A percentile compares a stretch with the other conserved stretches of the same genome.
Evolutionary conservation across 2,888 invertebrate genomes (phyloP).

Genomic region (Drosophila nr. perissopoda): DNA sequence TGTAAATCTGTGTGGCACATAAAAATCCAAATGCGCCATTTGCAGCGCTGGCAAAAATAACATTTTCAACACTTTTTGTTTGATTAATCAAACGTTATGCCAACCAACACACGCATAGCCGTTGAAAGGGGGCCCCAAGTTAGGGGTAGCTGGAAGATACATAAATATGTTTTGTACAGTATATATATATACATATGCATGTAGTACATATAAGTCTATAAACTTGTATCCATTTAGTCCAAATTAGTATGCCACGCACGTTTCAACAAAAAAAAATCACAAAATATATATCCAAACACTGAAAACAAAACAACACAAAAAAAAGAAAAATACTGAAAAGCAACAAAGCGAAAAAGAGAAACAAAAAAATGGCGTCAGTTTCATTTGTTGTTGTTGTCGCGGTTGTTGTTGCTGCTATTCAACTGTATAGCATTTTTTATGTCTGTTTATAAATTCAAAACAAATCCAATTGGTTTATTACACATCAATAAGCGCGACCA

Average conservation of each 20-base stretch:
- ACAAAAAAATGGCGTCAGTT: constrained; percentile 63
- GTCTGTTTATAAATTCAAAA: constrained; percentile 82
- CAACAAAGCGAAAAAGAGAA: constrained; percentile 58
- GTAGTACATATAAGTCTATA: constrained; percentile 8
- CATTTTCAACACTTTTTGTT: constrained; percentile 80
- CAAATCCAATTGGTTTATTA: constrained; percentile 83
- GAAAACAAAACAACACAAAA: constrained; percentile 38
- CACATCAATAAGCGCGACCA: constrained; percentile 75
- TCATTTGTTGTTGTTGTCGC: constrained; percentile 20
- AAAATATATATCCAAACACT: constrained; percentile 18
- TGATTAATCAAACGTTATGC: constrained; percentile 70
- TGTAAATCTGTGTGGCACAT: constrained; percentile 70
- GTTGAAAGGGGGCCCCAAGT: neutral
- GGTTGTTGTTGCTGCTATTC: constrained; percentile 20
- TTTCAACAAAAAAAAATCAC: constrained; percentile 46
- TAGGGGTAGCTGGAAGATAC: constrained; percentile 4
- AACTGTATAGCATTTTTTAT: constrained; percentile 45
- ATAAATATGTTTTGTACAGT: constrained; percentile 1
- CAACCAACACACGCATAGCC: constrained; percentile 30
- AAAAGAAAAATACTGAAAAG: constrained; percentile 28
- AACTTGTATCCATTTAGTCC: constrained; percentile 61
- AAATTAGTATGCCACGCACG: constrained; percentile 79
- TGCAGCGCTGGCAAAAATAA: constrained; percentile 75
- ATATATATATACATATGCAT: constrained; percentile 9
- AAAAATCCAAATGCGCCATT: constrained; percentile 77